A percentile compares a stretch with the other conserved stretches of the same genome.
phyloP scores from a whole-genome alignment of 2,113 vertebrate species.

The Charadrius vociferus region DNA sequence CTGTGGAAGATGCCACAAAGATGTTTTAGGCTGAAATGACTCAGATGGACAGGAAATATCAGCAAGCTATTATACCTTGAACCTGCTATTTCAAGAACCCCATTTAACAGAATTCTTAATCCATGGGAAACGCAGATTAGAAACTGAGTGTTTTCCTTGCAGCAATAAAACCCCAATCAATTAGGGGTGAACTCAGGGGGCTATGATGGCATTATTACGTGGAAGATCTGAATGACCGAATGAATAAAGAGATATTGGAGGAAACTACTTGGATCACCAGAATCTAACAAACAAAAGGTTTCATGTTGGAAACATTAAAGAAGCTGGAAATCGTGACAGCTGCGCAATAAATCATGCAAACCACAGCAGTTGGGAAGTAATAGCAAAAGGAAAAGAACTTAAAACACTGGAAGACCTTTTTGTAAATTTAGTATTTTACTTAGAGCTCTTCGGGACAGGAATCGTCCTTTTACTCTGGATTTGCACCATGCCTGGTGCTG shows the following conservation, averaged over 20 bases:
- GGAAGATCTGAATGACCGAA: background rate
- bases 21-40: background rate
- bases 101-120: background rate
- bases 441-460: background rate
- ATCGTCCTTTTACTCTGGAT: background rate
- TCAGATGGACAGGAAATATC: background rate
- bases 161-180: background rate
- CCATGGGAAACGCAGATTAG: background rate
- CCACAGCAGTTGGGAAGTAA: slow-evolving; percentile 34
- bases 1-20: background rate
- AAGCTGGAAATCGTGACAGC: slow-evolving; percentile 42
- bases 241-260: background rate
- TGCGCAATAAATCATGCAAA: slow-evolving; percentile 55
- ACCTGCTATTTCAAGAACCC: background rate
- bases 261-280: background rate
- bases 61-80: background rate
- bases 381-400: background rate
- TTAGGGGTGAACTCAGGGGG: background rate
- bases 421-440: background rate
- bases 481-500: background rate
- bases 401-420: background rate
- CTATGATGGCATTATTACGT: background rate
- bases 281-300: slow-evolving; percentile 16
- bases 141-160: background rate
- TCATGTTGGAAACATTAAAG: background rate